A percentile compares a stretch with the other conserved stretches of the same genome.
These are phyloP conservation scores for Anarsia innoxiella DNA, from an alignment of 2,888 invertebrate genomes.

Conservation along the genomic window DNA sequence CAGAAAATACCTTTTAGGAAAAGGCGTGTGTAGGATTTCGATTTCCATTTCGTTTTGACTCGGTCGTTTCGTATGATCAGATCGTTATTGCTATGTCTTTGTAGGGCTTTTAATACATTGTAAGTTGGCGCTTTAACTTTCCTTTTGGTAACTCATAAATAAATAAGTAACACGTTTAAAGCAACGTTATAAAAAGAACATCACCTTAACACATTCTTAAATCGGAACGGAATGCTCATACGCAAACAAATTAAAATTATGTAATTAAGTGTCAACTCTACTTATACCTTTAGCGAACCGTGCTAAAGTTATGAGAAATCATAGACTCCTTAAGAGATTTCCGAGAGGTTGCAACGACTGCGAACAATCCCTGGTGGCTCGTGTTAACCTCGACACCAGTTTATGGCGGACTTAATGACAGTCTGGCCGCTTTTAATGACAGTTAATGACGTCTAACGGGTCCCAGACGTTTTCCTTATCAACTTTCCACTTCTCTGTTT, in stretches of 20 bases:
- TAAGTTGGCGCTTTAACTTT: too few relatives aligned
- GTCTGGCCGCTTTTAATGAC: conserved; percentile 46
- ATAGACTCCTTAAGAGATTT: conserved; percentile 20
- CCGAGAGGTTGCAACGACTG: conserved; percentile 16
- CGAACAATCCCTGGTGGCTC: conserved; percentile 34
- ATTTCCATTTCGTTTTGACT: conserved; percentile 25
- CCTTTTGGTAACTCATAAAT: too few relatives aligned
- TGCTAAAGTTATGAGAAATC: too few relatives aligned
- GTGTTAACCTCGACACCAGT: conserved; percentile 26
- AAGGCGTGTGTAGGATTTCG: conserved; percentile 29
- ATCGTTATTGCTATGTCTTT: conserved; percentile 27
- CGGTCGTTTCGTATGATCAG: conserved; percentile 24
- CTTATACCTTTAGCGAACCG: too few relatives aligned
- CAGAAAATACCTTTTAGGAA: conserved; percentile 51
- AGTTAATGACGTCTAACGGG: conserved; percentile 49
- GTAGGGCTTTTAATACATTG: conserved; percentile 15
- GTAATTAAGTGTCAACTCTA: too few relatives aligned
- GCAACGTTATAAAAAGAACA: too few relatives aligned
- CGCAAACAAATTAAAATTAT: too few relatives aligned
- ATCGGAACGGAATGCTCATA: too few relatives aligned
- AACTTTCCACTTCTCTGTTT: conserved; percentile 34
- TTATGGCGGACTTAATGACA: conserved; percentile 40
- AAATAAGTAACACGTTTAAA: too few relatives aligned
- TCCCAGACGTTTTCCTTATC: conserved; percentile 36
- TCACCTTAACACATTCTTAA: too few relatives aligned